These are phyloP conservation scores for Melanocharis versteri DNA, from an alignment of 2,113 vertebrate species.

Conservation along the genomic window DNA sequence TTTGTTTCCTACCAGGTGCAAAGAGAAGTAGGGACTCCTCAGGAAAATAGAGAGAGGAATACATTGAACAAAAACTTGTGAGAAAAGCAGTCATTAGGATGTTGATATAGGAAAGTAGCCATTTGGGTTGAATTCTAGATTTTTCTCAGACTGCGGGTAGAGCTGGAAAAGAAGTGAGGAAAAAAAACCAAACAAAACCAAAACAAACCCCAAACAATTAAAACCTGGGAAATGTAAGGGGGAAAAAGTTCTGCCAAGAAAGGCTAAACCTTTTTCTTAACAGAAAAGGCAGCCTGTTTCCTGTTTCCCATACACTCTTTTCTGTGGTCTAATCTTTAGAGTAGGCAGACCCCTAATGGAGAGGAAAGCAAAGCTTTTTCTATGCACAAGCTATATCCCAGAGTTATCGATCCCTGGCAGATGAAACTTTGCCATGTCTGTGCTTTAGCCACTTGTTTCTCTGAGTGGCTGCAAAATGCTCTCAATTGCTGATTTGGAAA, in stretches of 20 bases:
- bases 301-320: neutral
- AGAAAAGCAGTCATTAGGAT: neutral
- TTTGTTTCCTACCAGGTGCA: neutral
- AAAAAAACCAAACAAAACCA: neutral
- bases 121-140: neutral
- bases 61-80: neutral
- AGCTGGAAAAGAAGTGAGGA: neutral
- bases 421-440: neutral
- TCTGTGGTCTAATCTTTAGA: neutral
- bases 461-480: neutral
- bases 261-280: neutral
- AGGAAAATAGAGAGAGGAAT: neutral
- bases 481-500: neutral
- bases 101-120: neutral
- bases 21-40: neutral
- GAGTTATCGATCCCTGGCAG: neutral
- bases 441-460: neutral
- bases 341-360: neutral
- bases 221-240: neutral
- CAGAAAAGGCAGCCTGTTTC: neutral
- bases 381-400: neutral
- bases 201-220: neutral
- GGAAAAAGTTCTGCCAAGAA: neutral
- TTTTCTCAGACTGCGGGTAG: neutral
- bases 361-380: neutral